Evolutionary conservation across 2,888 invertebrate species (phyloP).

Genomic region (Eutolmus rufibarbis): DNA sequence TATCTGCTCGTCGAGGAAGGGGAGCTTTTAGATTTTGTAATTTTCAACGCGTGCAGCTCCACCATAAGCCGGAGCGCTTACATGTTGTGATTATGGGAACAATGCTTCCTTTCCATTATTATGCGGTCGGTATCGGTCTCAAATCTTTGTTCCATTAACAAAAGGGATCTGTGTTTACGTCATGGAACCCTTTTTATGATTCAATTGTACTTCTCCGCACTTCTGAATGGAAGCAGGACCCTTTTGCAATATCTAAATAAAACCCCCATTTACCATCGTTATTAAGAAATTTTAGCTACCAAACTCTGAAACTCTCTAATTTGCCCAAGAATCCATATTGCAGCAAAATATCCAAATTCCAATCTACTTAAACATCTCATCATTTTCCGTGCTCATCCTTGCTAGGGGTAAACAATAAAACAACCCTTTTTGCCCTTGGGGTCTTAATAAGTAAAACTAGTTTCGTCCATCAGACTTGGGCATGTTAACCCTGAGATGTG

Average conservation of each 20-base stretch:
- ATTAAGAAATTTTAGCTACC: neutral
- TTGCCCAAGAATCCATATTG: neutral
- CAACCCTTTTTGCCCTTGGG: neutral
- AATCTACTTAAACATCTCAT: neutral
- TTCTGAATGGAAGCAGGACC: neutral
- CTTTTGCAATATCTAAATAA: neutral
- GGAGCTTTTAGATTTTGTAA: neutral
- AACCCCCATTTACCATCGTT: neutral
- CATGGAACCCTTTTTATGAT: neutral
- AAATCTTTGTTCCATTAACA: neutral
- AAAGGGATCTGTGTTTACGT: neutral
- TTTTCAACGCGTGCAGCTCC: neutral
- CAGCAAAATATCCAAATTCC: neutral
- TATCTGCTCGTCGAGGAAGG: neutral
- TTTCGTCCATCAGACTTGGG: neutral
- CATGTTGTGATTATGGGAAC: neutral
- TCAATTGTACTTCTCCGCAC: neutral
- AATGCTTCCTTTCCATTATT: neutral
- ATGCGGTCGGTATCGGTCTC: neutral
- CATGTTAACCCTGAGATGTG: neutral
- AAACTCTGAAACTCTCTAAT: neutral
- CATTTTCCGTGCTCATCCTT: neutral
- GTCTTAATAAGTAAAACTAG: neutral
- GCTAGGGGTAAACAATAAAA: neutral
- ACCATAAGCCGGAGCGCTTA: neutral